Base-by-base conservation (phyloP, 2,888 invertebrate species). In the Agrotis segetum region DNA sequence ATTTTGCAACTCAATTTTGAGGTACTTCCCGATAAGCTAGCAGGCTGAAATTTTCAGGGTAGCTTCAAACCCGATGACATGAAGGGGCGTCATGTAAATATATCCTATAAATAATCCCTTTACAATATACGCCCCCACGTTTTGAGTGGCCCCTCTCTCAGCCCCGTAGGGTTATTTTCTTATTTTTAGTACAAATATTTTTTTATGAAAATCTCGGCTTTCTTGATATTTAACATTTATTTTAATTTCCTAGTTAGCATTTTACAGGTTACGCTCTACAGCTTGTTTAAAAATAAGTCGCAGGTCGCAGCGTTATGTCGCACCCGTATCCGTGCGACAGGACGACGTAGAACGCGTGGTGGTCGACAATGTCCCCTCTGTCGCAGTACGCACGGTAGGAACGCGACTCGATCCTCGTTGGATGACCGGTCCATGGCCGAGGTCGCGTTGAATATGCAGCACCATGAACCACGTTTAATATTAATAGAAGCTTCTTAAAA, bases 381-480 rank as follows among this genome's bases (percentile, higher is more conserved):
- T 21, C 58, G 63, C 29, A 70, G 44, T 55, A 78, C 64, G 71
- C 74, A 74, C 72, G 61, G 59, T 76, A 76, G 73, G 71, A 73
- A 82, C 69, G 60, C 77, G 75, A 80, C 74, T 81, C 87, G 88
- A 85, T n/a, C 44, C 24, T 50, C 50, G n/a, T 24, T 88, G 89
- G 88, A 88, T 92, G 93, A 92, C 94, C 94, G 94, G 92, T 92
- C 94, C 92, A 92, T 90, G 92, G 89, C 92, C 94, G 94, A 89
- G 90, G 92, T 90, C 90, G 86, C 90, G 85, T 89, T 95, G 91
- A 94, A 93, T 95, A 95, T 95, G 91, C 93, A 94, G 90, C 88
- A 88, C 77, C 85, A 86, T 71, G 82, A 67, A 74, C 69, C 84
- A 77, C 83, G 88, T 92, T 92, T 88, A 94, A 95, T 95, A 94